Percentiles rank a stretch among this genome's conserved stretches.
Conservation (phyloP, 2,113 vertebrate species). For the Cyanistes caeruleus region DNA sequence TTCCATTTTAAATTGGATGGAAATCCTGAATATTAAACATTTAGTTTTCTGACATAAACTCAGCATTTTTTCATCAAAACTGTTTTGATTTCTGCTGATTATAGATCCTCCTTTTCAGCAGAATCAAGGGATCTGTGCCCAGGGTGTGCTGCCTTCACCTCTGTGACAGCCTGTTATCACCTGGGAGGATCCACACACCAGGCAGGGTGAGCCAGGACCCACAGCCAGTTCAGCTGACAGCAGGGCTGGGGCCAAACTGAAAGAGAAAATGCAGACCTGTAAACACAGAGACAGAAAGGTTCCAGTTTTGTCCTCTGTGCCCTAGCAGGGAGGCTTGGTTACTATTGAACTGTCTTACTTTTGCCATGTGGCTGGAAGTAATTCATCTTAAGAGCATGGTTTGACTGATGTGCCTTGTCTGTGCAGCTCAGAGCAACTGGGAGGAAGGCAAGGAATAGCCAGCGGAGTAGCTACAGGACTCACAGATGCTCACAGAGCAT, state of each 20-base stretch:
- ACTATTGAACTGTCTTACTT: neutral
- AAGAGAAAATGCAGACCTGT: neutral
- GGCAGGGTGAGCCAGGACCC: neutral
- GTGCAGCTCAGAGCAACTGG: neutral
- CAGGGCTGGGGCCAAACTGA: neutral
- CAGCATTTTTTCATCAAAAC: neutral
- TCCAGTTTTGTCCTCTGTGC: neutral
- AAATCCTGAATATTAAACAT: neutral
- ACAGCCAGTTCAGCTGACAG: neutral
- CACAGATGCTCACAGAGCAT: neutral
- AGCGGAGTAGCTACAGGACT: neutral
- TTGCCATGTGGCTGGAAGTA: neutral
- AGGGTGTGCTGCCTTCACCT: neutral
- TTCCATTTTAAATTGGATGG: slow-evolving; percentile 39
- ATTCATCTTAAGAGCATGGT: neutral
- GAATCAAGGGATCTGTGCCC: neutral
- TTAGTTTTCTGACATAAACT: neutral
- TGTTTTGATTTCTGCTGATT: slow-evolving; percentile 1
- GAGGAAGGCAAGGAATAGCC: neutral
- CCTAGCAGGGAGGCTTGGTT: neutral
- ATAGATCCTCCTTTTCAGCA: neutral
- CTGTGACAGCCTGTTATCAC: neutral
- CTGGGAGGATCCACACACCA: accelerated
- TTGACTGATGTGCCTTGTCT: neutral
- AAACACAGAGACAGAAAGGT: neutral